phyloP scores from a whole-genome alignment of 1,140 invertebrate genomes.

The Cryptotermes secundus region DNA sequence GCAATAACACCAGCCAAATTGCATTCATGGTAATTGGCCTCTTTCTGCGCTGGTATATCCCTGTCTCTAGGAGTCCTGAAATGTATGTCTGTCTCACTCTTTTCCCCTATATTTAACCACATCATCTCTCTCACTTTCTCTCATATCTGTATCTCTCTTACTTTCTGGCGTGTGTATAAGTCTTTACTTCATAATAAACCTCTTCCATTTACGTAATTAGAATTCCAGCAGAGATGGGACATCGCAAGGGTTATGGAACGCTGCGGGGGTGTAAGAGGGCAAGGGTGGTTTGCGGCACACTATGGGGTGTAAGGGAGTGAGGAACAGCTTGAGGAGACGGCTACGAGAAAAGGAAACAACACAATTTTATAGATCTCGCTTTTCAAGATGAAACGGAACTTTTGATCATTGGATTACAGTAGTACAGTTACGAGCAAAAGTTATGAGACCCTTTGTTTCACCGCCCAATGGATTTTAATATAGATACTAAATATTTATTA shows the following conservation, averaged over 20 bases:
- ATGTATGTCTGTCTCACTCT: not conserved
- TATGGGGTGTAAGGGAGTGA: not conserved
- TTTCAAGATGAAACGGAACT: constrained; percentile 10
- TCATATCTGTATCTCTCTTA: not conserved
- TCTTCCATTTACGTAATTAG: constrained; percentile 27
- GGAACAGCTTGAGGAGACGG: not conserved
- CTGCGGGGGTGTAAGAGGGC: not conserved
- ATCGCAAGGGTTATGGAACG: not conserved
- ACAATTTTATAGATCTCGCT: not conserved
- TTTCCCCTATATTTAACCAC: not conserved
- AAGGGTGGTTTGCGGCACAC: not conserved
- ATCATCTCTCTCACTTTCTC: not conserved
- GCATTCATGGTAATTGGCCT: not conserved
- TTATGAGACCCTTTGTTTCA: not conserved
- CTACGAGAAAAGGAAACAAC: not conserved
- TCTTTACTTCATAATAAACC: constrained; percentile 26
- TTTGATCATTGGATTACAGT: not conserved
- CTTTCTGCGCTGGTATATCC: not conserved
- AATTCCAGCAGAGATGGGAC: constrained; percentile 2
- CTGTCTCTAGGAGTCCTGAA: not conserved
- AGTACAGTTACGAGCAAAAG: not conserved
- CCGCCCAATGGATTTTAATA: not conserved
- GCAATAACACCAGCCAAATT: not conserved
- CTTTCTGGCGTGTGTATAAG: not conserved
- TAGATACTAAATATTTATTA: not conserved